Conservation (phyloP, 2,888 invertebrate species). For the Sceliomorpha sp. region DNA sequence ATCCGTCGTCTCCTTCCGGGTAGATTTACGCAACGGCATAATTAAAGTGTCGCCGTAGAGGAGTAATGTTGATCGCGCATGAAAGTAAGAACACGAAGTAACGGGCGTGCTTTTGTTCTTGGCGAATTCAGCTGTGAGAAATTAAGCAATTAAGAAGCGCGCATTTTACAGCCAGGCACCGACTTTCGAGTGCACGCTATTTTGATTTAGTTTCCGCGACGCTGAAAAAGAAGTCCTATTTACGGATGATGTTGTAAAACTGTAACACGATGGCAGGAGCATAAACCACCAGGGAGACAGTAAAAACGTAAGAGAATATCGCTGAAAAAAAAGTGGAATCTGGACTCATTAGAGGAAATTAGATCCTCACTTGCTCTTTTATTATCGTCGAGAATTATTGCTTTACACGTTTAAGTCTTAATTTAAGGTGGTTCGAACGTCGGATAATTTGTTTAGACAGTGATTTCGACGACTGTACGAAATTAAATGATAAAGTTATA, state of each 20-base stretch:
- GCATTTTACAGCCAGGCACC: constrained; percentile 69
- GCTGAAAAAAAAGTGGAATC: constrained; percentile 28
- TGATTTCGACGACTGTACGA: too few species aligned
- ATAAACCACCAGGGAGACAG: constrained; percentile 46
- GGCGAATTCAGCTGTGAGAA: constrained; percentile 71
- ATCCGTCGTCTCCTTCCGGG: constrained; percentile 57
- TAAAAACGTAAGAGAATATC: constrained; percentile 28
- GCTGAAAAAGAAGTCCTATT: constrained; percentile 56
- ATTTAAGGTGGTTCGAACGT: too few species aligned
- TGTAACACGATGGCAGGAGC: constrained; percentile 52
- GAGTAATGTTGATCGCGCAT: constrained; percentile 74
- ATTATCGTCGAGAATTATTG: constrained; percentile 30
- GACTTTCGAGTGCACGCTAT: constrained; percentile 61
- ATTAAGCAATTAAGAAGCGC: constrained; percentile 76
- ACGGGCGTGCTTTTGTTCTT: constrained; percentile 72
- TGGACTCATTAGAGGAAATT: constrained; percentile 33
- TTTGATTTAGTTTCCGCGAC: constrained; percentile 56
- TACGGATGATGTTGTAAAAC: constrained; percentile 55
- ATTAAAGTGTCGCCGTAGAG: constrained; percentile 76
- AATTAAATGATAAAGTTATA: too few species aligned
- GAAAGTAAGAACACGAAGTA: constrained; percentile 69
- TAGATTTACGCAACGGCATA: constrained; percentile 75
- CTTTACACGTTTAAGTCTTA: too few species aligned
- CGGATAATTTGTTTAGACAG: too few species aligned
- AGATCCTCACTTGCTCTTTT: constrained; percentile 29